Evolutionary conservation across 2,113 vertebrate genomes (phyloP).

Genomic region (Nerophis lumbriciformis): DNA sequence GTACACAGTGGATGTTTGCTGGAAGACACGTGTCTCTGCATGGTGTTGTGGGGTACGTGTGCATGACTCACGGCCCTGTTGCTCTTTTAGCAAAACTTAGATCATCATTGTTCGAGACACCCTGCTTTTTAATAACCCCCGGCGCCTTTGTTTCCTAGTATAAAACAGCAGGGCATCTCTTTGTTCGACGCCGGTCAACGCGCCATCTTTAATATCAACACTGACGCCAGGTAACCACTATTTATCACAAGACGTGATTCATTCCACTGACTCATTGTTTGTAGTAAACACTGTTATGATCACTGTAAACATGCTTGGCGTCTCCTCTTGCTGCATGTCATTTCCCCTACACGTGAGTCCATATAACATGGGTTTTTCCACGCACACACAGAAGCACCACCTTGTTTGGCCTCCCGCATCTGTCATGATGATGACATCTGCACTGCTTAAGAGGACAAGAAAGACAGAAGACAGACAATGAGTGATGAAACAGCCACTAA

Average conservation of each 20-base stretch:
- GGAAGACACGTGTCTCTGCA: no score
- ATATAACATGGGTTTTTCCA: slow-evolving; percentile 1
- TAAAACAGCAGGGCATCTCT: slow-evolving; percentile 38
- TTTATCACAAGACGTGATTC: slow-evolving; percentile 31
- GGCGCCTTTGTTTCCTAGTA: slow-evolving; percentile 32
- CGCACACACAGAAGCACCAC: slow-evolving; percentile 10
- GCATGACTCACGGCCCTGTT: no score
- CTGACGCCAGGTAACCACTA: slow-evolving; percentile 16
- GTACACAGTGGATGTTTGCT: no score
- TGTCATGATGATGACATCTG: slow-evolving; percentile 29
- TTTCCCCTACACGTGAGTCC: slow-evolving; percentile 6
- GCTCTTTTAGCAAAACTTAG: no score
- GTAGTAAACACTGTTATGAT: slow-evolving; percentile 36
- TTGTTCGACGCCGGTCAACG: slow-evolving; percentile 24
- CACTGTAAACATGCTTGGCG: slow-evolving; percentile 14
- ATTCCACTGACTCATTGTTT: slow-evolving; percentile 58
- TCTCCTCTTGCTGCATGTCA: background rate
- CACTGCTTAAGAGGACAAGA: slow-evolving; percentile 27
- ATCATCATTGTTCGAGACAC: no score
- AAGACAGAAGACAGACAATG: slow-evolving; percentile 23
- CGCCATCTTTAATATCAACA: slow-evolving; percentile 34
- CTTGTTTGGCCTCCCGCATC: slow-evolving; percentile 26
- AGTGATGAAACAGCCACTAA: slow-evolving; percentile 24
- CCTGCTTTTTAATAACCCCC: slow-evolving; percentile 18
- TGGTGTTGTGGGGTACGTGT: no score